Evolutionary conservation across 2,888 invertebrate species (phyloP).

Genomic region (Sinopyrophorus schimmeli): DNA sequence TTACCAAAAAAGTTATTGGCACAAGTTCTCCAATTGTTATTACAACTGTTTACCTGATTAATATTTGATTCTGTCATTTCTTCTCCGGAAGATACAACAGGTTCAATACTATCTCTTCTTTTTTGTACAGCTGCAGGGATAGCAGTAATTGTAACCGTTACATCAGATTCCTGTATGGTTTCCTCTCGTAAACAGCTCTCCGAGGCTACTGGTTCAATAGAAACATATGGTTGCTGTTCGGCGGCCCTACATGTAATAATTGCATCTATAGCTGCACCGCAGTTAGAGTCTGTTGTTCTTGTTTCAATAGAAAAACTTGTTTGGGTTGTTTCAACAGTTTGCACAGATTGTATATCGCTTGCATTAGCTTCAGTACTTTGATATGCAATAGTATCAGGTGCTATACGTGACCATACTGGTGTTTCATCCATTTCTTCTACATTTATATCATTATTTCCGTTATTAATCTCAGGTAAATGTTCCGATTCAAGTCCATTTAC

Average conservation of each 20-base stretch:
- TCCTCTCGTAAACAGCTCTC: constrained; percentile 36
- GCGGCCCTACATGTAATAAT: constrained; percentile 39
- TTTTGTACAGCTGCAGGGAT: constrained; percentile 46
- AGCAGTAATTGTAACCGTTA: constrained; percentile 40
- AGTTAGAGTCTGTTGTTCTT: constrained; percentile 20
- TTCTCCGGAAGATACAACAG: constrained; percentile 47
- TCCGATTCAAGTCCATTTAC: constrained; percentile 66
- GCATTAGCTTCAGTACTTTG: constrained; percentile 46
- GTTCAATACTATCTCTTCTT: constrained; percentile 45
- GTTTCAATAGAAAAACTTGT: constrained; percentile 31
- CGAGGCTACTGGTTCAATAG: constrained; percentile 41
- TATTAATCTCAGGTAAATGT: constrained; percentile 56
- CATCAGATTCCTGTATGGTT: constrained; percentile 33
- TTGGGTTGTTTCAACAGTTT: constrained; percentile 31
- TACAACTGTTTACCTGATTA: too few relatives aligned
- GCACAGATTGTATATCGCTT: constrained; percentile 30
- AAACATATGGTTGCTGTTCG: constrained; percentile 41
- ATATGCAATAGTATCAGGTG: constrained; percentile 38
- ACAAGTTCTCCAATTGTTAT: too few relatives aligned
- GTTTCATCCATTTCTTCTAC: constrained; percentile 63
- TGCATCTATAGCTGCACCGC: constrained; percentile 32
- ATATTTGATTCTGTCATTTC: constrained; percentile 57
- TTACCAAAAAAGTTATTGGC: too few relatives aligned
- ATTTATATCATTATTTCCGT: constrained; percentile 59
- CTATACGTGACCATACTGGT: constrained; percentile 44